Percentiles rank a stretch among this genome's conserved stretches.
Conservation (phyloP, 1,140 invertebrate species). For the Geopemphigus sp. region DNA sequence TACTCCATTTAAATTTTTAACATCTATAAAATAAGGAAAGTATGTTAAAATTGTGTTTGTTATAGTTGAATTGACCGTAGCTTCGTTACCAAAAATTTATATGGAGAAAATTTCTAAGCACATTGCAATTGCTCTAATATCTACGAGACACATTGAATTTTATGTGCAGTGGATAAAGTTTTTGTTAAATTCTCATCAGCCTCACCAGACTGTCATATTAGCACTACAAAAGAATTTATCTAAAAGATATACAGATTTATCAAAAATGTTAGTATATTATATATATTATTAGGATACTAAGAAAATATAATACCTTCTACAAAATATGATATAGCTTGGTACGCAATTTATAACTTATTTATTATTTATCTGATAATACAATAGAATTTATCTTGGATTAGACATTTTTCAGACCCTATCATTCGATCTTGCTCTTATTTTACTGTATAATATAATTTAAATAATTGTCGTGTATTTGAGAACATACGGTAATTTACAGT, state of each 20-base stretch:
- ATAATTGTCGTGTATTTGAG: no score
- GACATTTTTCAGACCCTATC: no score
- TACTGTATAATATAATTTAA: no score
- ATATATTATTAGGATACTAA: not conserved
- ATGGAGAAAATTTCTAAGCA: constrained; percentile 70
- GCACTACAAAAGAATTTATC: constrained; percentile 77
- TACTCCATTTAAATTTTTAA: not conserved
- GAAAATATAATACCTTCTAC: not conserved
- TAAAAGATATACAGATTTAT: constrained; percentile 75
- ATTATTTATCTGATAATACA: no score
- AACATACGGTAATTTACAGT: no score
- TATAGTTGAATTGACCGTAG: constrained; percentile 74
- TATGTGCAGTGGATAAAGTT: constrained; percentile 77
- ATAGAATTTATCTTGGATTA: no score
- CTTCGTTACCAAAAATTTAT: constrained; percentile 70
- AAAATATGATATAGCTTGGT: not conserved
- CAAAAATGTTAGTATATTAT: constrained; percentile 75
- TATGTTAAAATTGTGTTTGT: constrained; percentile 52
- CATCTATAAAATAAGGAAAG: constrained; percentile 15
- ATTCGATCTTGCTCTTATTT: no score
- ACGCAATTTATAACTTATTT: no score
- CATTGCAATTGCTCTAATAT: constrained; percentile 70
- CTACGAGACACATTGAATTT: constrained; percentile 80
- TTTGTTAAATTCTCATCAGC: constrained; percentile 60
- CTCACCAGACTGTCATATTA: constrained; percentile 66